A percentile compares a stretch with the other conserved stretches of the same genome.
These are phyloP conservation scores for Ptyas mucosa DNA, from an alignment of 2,113 vertebrate species.

Conservation along the genomic window DNA sequence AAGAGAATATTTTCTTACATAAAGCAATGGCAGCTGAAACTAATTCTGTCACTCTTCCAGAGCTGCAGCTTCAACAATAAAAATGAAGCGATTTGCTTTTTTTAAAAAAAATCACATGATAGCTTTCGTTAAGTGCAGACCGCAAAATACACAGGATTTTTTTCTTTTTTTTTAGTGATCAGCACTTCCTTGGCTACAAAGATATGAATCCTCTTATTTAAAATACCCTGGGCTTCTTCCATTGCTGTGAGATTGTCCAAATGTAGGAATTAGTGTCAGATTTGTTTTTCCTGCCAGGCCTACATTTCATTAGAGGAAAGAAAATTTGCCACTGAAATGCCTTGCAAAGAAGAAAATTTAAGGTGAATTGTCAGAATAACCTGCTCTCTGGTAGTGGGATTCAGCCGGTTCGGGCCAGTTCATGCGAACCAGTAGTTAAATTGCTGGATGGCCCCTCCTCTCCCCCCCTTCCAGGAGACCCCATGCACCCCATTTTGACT, in stretches of 20 bases:
- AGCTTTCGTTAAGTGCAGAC: background rate
- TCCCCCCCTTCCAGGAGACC: too few relatives aligned
- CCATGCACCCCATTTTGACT: too few relatives aligned
- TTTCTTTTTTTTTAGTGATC: background rate
- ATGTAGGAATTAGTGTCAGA: background rate
- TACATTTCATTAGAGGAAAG: background rate
- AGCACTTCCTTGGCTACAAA: background rate
- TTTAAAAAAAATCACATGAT: background rate
- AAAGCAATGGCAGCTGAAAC: background rate
- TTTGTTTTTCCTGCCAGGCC: background rate
- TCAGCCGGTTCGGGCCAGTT: too few relatives aligned
- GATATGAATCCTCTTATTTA: background rate
- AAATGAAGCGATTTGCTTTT: background rate
- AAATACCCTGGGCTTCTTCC: background rate
- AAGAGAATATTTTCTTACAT: background rate
- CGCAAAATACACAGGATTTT: background rate
- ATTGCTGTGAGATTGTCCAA: background rate
- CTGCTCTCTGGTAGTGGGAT: background rate
- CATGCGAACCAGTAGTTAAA: too few relatives aligned
- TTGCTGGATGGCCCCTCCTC: too few relatives aligned
- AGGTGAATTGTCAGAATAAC: background rate
- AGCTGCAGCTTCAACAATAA: background rate
- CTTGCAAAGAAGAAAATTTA: background rate
- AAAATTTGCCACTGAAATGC: background rate
- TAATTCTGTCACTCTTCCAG: background rate